Conservation (phyloP, 2,888 invertebrate species). For the Nemapogon koenigi region DNA sequence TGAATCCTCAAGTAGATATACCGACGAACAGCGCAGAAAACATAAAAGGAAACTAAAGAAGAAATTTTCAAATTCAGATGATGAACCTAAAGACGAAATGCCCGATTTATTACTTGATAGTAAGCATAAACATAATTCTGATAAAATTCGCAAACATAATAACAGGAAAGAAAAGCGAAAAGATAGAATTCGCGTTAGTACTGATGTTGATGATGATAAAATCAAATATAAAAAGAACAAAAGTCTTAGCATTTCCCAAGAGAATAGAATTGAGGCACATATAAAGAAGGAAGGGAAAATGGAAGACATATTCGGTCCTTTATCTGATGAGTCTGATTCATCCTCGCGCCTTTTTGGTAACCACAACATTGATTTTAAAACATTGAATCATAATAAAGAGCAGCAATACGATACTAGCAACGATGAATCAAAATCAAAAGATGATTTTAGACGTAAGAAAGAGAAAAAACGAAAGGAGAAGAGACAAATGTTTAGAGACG, state of each 20-base stretch:
- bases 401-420: constrained; percentile 9
- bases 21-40: constrained; percentile 70
- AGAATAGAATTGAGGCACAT: constrained; percentile 10
- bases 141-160: constrained; percentile 58
- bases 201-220: constrained; percentile 47
- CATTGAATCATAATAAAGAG: constrained; percentile 20
- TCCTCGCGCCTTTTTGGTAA: constrained; percentile 26
- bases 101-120: constrained; percentile 28
- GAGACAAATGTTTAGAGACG: constrained; percentile 64
- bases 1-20: constrained; percentile 47
- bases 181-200: constrained; percentile 61
- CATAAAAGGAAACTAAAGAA: constrained; percentile 87
- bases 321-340: constrained; percentile 74
- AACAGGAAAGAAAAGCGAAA: constrained; percentile 68
- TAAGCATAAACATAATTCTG: constrained; percentile 46
- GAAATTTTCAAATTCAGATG: constrained; percentile 70
- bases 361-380: constrained; percentile 18
- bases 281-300: constrained; percentile 78
- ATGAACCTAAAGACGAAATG: constrained; percentile 49
- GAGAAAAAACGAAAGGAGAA: constrained; percentile 71
- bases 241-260: background rate
- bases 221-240: constrained; percentile 67
- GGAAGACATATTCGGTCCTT: constrained; percentile 88
- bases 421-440: constrained; percentile 44
- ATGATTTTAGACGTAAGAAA: constrained; percentile 64